Evolutionary conservation across 2,113 vertebrate species (phyloP), one percentile per base, ranked within the genome.

Genomic region (Ictalurus punctatus): DNA sequence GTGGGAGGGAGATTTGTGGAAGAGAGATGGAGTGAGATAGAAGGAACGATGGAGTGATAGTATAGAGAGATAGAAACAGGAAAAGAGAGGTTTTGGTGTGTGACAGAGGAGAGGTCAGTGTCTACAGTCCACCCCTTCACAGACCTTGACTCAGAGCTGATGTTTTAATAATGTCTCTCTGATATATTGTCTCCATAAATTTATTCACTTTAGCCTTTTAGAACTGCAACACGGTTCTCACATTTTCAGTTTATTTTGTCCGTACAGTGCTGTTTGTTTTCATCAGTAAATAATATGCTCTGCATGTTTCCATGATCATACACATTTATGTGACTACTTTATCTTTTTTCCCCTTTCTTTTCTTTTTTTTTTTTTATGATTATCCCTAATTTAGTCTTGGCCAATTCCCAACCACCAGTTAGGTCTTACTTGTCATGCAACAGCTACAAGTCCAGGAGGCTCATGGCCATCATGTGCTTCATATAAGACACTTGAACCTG

Each of bases 151-250:
- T 44, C 14, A 30, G 37, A 82, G 76, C 44, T 81, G 27, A 82
- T 67, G 86, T 54, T 81, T 81, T 87, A 82, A 81, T 81, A 69
- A 61, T 79, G 40, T 44, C 61, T 48, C 54, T 76, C 54, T 78
- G 59, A 87, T 54, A 63, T 79, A 40, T 52, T 48, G 25, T 56
- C 44, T 14, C 17, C 44, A 69, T 81, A n/a, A 54, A 56, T 82
- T 12, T 34, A 82, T 81, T 48, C 44, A 48, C 7, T 48, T 48
- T 48, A 48, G 44, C 44, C 44, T 48, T 48, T 48, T 48, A 48
- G 44, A 48, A 48, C 44, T 48, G 6, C 44, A 48, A 48, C 44
- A 7, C 44, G 7, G 44, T 48, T 48, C 44, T 48, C 44, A 48
- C 44, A 48, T 48, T 48, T 48, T 48, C 44, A 48, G 44, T 48